A percentile compares a stretch with the other conserved stretches of the same genome.
phyloP scores from a whole-genome alignment of 2,888 invertebrate genomes.

The Chamaedrilus cognettii region DNA sequence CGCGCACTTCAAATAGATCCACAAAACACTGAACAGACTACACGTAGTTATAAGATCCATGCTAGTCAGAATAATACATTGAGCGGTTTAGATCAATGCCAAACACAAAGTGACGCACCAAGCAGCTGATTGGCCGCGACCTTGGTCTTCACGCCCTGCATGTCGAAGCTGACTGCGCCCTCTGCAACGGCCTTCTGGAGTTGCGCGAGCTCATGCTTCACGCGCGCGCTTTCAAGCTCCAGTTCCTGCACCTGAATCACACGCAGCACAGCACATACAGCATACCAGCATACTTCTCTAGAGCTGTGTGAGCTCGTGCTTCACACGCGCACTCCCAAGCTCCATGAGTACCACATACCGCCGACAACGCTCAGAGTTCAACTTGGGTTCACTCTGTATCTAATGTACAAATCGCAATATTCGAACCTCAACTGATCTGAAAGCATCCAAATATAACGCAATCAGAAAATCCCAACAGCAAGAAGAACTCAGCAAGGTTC shows the following conservation, averaged over 20 bases:
- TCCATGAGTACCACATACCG: conserved; percentile 40
- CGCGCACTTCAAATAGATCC: not conserved
- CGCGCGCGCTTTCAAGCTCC: conserved; percentile 71
- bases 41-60: too few relatives aligned
- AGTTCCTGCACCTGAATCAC: conserved; percentile 57
- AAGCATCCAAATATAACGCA: too few relatives aligned
- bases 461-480: too few relatives aligned
- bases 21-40: too few relatives aligned
- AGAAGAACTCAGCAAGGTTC: too few relatives aligned
- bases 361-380: not conserved
- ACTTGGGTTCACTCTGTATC: not conserved
- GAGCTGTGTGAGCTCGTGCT: conserved; percentile 76
- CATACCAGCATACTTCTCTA: too few relatives aligned
- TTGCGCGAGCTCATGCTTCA: conserved; percentile 76
- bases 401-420: too few relatives aligned
- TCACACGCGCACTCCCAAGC: conserved; percentile 75
- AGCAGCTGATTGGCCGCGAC: conserved; percentile 19
- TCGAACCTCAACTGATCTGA: too few relatives aligned
- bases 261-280: too few relatives aligned
- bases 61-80: too few relatives aligned
- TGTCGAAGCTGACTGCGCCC: conserved; percentile 38
- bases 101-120: conserved; percentile 10
- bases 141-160: conserved; percentile 34
- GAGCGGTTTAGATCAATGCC: too few relatives aligned
- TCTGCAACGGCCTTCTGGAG: conserved; percentile 59